Evolutionary conservation across 2,113 vertebrate genomes (phyloP), one percentile per base, ranked within the genome.

Genomic region (Equus quagga): DNA sequence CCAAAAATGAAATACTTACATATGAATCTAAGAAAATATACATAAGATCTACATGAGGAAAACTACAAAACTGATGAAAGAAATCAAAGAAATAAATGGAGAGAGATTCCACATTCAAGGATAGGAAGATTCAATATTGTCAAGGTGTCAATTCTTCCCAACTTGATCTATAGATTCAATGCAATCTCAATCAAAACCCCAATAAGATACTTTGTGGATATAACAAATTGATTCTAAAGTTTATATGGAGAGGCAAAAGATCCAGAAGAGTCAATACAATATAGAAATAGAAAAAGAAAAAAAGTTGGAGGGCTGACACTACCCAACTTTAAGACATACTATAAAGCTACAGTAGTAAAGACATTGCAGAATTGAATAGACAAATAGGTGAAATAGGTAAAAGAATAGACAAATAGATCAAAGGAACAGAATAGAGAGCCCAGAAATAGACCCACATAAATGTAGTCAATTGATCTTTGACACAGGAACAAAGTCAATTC

Each of bases 191-290:
- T 67, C 17, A 94, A 91, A 91, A 60, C 67, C 13, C 28, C 41
- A 69, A 26, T 56, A 84, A 62, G n/a, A 84, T 76, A 94, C 14
- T 92, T 92, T 92, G 18, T 92, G 51, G 44, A 67, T 94, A 79
- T 88, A 21, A 78, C 62, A 88, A 64, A 70, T n/a, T 83, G 13
- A 75, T 91, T 78, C 41, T 73, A 64, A 93, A 82, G 51, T 91
- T 94, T 81, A 56, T 62, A n/a, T 54, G 54, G n/a, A 69, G 51
- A 91, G 46, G 28, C 51, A 44, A 87, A 86, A 96, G 13, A 44
- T 58, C 67, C 3, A 49, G 86, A 67, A 93, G 60, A 82, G 51
- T 36, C 62, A 87, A 94, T 18, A 64, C 51, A 76, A 36, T 75
- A 36, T 18, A 70, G 23, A 95, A 80, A 36, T 41, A 51, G 26